phyloP scores from a whole-genome alignment of 2,113 vertebrate genomes.

The Bagarius yarrelli region DNA sequence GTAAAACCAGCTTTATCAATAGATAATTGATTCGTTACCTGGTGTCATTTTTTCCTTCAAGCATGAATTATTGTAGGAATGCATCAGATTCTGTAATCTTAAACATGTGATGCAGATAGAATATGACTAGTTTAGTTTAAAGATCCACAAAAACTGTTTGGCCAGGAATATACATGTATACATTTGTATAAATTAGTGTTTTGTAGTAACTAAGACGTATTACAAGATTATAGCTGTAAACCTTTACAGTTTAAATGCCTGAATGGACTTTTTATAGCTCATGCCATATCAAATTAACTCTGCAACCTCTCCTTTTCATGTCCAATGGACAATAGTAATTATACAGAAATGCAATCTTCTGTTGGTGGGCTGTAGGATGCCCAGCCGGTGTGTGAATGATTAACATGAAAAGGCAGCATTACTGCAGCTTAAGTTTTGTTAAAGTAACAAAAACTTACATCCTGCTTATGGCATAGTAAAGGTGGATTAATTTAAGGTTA shows the following conservation, averaged over 20 bases:
- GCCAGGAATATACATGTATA: slow-evolving; percentile 13
- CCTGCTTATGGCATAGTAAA: too few relatives aligned
- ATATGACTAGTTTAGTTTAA: slow-evolving; percentile 34
- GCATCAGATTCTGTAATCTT: slow-evolving; percentile 17
- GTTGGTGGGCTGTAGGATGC: too few relatives aligned
- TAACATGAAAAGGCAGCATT: too few relatives aligned
- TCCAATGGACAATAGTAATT: too few relatives aligned
- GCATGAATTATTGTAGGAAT: slow-evolving; percentile 34
- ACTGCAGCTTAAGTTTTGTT: too few relatives aligned
- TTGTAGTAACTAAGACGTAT: slow-evolving; percentile 48
- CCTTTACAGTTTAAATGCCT: slow-evolving; percentile 4
- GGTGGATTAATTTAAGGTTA: too few relatives aligned
- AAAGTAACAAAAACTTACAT: too few relatives aligned
- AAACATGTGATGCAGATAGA: slow-evolving; percentile 29
- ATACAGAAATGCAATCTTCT: too few relatives aligned
- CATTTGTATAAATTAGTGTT: slow-evolving; percentile 42
- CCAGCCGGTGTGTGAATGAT: too few relatives aligned
- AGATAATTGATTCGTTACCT: slow-evolving; percentile 21
- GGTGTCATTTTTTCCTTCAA: slow-evolving; percentile 32
- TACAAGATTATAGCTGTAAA: slow-evolving; percentile 20
- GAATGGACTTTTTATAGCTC: slow-evolving; percentile 23
- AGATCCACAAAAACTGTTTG: slow-evolving; percentile 31
- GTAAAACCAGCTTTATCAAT: slow-evolving; percentile 22
- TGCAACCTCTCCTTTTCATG: background rate
- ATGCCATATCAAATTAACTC: background rate